Evolutionary conservation across 2,797 vertebrate species (phyloP).

Genomic region (Mallotus villosus): DNA sequence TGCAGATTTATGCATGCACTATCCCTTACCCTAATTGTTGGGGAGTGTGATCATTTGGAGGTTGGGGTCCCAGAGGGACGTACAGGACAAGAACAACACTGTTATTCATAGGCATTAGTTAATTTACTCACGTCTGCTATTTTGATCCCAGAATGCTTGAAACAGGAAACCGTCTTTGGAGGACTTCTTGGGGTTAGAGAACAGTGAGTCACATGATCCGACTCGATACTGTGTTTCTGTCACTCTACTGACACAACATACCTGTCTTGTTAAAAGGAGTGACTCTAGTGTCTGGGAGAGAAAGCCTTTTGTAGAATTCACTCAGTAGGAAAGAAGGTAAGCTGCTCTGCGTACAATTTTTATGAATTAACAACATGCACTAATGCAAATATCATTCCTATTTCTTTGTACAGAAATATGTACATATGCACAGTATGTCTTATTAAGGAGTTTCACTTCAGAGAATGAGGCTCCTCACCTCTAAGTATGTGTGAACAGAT

Average conservation of each 20-base stretch:
- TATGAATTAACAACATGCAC: too few relatives aligned
- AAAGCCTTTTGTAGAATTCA: too few relatives aligned
- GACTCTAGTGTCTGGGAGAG: too few relatives aligned
- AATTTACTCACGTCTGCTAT: conserved; percentile 18
- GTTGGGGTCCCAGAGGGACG: neutral
- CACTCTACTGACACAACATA: neutral
- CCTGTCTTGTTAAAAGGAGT: neutral
- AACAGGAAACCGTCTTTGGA: conserved; percentile 10
- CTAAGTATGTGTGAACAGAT: neutral
- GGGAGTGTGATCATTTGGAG: too few relatives aligned
- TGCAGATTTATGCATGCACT: neutral
- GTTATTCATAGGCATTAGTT: neutral
- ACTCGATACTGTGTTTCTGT: neutral
- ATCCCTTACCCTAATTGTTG: neutral
- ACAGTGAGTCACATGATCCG: too few relatives aligned
- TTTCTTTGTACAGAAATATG: too few relatives aligned
- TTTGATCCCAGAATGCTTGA: conserved; percentile 14
- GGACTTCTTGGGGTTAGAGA: neutral
- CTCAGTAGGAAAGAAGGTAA: too few relatives aligned
- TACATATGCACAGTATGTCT: too few relatives aligned
- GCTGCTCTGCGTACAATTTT: too few relatives aligned
- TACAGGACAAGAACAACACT: too few relatives aligned
- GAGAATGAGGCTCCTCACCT: neutral
- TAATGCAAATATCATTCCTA: too few relatives aligned
- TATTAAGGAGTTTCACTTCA: too few relatives aligned